phyloP scores from a whole-genome alignment of 2,888 invertebrate genomes.

The Nebria brevicollis region DNA sequence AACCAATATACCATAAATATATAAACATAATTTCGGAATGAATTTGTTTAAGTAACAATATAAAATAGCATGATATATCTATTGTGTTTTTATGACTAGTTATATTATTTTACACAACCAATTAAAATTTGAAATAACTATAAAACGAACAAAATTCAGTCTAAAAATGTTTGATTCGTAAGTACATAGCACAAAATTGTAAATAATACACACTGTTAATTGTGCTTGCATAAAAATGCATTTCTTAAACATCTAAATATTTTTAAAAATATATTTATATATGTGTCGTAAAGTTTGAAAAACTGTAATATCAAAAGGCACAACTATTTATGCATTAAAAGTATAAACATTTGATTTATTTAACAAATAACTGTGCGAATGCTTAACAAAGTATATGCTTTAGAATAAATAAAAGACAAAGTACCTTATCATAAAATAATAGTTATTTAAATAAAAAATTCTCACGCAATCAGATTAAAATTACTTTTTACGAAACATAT shows the following conservation, averaged over 20 bases:
- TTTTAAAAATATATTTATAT: constrained; percentile 36
- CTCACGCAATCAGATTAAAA: constrained; percentile 3
- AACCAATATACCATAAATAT: not conserved
- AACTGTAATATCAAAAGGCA: constrained; percentile 44
- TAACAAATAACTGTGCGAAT: constrained; percentile 32
- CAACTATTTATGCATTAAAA: constrained; percentile 42
- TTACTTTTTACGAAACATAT: constrained; percentile 64
- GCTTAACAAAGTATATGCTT: constrained; percentile 19
- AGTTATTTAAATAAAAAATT: constrained; percentile 1
- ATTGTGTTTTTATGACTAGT: not conserved
- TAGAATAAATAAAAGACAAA: constrained; percentile 23
- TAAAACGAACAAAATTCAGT: not conserved
- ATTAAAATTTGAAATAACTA: not conserved
- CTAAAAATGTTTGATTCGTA: not conserved
- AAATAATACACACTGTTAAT: not conserved
- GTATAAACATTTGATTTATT: not conserved
- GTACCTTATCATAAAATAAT: constrained; percentile 36
- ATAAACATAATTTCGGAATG: not conserved
- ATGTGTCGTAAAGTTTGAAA: constrained; percentile 29
- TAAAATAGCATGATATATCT: not conserved
- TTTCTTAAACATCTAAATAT: constrained; percentile 31
- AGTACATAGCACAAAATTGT: not conserved
- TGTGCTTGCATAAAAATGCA: constrained; percentile 40
- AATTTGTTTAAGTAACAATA: not conserved
- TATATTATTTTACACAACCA: not conserved